Percentiles rank a stretch among this genome's conserved stretches.
Evolutionary conservation across 2,797 vertebrate genomes (phyloP).

Genomic region (Notolabrus celidotus): DNA sequence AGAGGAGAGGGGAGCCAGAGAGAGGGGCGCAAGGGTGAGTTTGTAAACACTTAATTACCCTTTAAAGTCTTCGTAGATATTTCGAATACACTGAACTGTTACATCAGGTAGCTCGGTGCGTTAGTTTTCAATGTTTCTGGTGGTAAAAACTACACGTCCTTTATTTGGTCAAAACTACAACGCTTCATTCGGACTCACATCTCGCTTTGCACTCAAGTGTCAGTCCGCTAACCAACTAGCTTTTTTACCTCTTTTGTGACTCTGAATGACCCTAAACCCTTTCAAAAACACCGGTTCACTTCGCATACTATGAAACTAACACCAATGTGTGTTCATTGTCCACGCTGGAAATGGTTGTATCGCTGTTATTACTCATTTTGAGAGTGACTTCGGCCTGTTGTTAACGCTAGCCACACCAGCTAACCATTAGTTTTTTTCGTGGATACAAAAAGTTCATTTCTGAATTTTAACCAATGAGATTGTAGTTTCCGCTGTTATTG

Average conservation of each 20-base stretch:
- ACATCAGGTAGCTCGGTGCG: not conserved
- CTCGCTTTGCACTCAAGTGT: slow-evolving; percentile 78
- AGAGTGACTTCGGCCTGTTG: slow-evolving; percentile 75
- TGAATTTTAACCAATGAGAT: slow-evolving; percentile 75
- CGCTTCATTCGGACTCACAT: slow-evolving; percentile 71
- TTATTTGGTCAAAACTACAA: slow-evolving; percentile 63
- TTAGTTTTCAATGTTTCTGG: slow-evolving; percentile 30
- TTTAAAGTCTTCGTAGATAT: slow-evolving; percentile 55
- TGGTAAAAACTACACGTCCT: slow-evolving; percentile 30
- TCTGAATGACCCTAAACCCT: not conserved
- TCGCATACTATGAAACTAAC: not conserved
- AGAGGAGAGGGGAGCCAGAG: slow-evolving; percentile 79
- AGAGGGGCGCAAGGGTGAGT: slow-evolving; percentile 88
- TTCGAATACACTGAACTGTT: slow-evolving; percentile 16
- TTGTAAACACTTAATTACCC: slow-evolving; percentile 88
- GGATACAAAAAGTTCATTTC: slow-evolving; percentile 78
- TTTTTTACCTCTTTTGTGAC: slow-evolving; percentile 15
- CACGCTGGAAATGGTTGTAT: slow-evolving; percentile 20
- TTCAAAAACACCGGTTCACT: slow-evolving; percentile 1
- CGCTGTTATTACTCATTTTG: slow-evolving; percentile 56
- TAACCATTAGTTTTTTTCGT: slow-evolving; percentile 77
- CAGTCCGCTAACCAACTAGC: slow-evolving; percentile 73
- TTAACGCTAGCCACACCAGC: slow-evolving; percentile 73
- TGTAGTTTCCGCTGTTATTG: slow-evolving; percentile 58
- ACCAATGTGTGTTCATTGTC: slow-evolving; percentile 39